phyloP scores from a whole-genome alignment of 2,797 vertebrate species.

The Cynopterus sphinx region DNA sequence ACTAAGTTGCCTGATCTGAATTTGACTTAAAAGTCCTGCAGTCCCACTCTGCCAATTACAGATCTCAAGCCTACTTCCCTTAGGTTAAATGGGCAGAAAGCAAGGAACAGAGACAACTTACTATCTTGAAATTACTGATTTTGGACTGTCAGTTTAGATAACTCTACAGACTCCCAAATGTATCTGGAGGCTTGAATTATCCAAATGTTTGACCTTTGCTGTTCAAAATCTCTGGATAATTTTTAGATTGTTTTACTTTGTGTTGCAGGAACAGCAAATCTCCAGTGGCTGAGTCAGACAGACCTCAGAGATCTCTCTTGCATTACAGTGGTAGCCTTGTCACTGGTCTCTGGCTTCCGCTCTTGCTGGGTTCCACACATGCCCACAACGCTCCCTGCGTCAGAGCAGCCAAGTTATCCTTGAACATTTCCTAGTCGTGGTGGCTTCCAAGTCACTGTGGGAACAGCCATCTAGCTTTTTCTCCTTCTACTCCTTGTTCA shows the following conservation, averaged over 20 bases:
- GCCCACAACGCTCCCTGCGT: not conserved
- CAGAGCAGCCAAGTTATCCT: not conserved
- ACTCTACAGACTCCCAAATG: not conserved
- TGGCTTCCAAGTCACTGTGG: not conserved
- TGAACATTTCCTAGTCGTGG: not conserved
- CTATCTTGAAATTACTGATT: not conserved
- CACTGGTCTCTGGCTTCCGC: not conserved
- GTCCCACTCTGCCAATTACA: not conserved
- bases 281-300: not conserved
- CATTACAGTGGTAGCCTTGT: not conserved
- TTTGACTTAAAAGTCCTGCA: conserved; percentile 17
- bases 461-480: not conserved
- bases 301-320: not conserved
- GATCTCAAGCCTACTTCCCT: conserved; percentile 10
- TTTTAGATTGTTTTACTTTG: conserved; percentile 37
- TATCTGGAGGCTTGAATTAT: not conserved
- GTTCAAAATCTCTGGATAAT: not conserved
- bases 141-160: conserved; percentile 33
- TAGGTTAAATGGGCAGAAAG: conserved; percentile 41
- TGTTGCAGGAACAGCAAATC: not conserved
- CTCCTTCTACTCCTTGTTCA: not conserved
- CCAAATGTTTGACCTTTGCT: conserved; percentile 27
- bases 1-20: conserved; percentile 53
- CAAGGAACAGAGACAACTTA: not conserved
- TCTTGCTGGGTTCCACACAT: not conserved